Conservation (phyloP, 2,888 invertebrate species). For the Drosophila pseudotalamancana region DNA sequence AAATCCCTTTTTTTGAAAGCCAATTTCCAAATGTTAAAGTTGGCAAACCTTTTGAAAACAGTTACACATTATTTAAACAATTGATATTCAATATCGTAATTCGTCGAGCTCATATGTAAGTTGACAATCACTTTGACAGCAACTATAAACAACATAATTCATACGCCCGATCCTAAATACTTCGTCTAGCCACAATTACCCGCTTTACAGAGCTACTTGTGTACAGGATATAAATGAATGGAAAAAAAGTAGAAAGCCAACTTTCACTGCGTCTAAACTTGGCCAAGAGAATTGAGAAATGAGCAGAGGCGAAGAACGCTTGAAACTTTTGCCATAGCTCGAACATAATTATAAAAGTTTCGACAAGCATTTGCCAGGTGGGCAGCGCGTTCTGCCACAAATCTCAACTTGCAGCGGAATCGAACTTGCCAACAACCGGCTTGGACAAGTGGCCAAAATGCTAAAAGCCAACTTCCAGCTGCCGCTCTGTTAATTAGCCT, state of each 20-base stretch:
- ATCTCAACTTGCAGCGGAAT: constrained; percentile 44
- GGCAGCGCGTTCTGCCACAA: constrained; percentile 55
- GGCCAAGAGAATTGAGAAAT: constrained; percentile 71
- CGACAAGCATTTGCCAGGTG: constrained; percentile 80
- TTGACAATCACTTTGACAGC: background rate
- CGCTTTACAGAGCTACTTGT: background rate
- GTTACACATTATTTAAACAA: no score
- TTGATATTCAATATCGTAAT: no score
- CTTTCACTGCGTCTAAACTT: constrained; percentile 74
- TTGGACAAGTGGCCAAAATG: constrained; percentile 53
- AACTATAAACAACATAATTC: background rate
- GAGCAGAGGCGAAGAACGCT: constrained; percentile 64
- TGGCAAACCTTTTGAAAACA: background rate
- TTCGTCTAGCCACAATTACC: background rate
- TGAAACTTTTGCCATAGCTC: constrained; percentile 78
- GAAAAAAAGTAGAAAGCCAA: constrained; percentile 34
- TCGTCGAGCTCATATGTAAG: no score
- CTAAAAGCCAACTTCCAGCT: constrained; percentile 54
- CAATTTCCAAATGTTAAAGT: background rate
- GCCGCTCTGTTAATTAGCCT: constrained; percentile 66
- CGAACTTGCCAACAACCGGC: constrained; percentile 2
- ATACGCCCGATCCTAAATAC: no score
- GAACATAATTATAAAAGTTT: constrained; percentile 80
- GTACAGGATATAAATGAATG: constrained; percentile 21
- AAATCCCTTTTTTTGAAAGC: no score